Conservation (phyloP, 2,113 vertebrate genomes). For the Eulemur rufifrons region DNA sequence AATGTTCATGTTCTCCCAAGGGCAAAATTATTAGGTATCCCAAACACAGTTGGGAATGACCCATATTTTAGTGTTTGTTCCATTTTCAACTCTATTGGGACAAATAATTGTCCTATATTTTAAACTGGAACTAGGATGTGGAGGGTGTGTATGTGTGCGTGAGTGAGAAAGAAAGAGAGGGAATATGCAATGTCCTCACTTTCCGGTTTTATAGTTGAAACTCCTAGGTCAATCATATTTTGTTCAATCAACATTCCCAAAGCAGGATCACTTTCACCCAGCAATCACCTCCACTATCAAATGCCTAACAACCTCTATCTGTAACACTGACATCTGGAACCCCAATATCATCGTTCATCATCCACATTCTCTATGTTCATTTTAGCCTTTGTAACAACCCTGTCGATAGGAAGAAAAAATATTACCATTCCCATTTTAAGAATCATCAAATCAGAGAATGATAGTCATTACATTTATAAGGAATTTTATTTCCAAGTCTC, state of each 20-base stretch:
- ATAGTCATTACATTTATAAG: conserved; percentile 5
- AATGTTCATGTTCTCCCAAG: conserved; percentile 30
- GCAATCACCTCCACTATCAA: not conserved
- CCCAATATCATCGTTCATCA: conserved; percentile 6
- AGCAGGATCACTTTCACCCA: not conserved
- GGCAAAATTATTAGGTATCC: conserved; percentile 54
- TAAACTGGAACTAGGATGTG: conserved; percentile 36
- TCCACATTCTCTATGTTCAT: not conserved
- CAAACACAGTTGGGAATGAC: conserved; percentile 64
- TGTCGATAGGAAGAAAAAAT: not conserved
- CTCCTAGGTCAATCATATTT: not conserved
- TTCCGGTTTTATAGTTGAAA: not conserved
- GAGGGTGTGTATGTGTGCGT: not conserved
- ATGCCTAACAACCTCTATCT: not conserved
- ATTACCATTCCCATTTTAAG: conserved; percentile 40
- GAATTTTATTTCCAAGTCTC: conserved; percentile 8
- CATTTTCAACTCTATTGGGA: conserved; percentile 67
- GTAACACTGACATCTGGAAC: not conserved
- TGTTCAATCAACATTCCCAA: not conserved
- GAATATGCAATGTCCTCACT: not conserved
- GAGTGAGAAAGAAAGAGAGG: not conserved
- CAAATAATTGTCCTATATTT: conserved; percentile 74
- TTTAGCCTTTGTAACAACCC: conserved; percentile 39
- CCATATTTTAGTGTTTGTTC: conserved; percentile 73
- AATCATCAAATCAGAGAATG: conserved; percentile 35